Conservation (phyloP, 2,797 vertebrate genomes). For the Aeoliscus strigatus region DNA sequence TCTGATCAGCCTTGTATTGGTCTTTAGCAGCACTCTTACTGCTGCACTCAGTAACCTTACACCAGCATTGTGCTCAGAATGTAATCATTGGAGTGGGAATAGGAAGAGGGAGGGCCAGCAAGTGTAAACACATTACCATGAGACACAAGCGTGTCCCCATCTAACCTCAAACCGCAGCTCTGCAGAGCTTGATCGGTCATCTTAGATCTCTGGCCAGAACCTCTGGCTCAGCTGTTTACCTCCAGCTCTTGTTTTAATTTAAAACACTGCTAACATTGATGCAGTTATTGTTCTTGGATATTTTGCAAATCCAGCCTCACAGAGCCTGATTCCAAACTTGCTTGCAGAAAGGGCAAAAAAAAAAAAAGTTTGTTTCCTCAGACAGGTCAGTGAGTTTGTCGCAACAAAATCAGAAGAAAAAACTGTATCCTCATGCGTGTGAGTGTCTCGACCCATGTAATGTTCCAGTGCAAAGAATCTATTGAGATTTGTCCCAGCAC, state of each 20-base stretch:
- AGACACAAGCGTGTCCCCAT: conserved; percentile 70
- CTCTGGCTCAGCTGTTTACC: conserved; percentile 69
- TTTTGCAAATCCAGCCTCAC: conserved; percentile 41
- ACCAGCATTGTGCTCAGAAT: conserved; percentile 74
- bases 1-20: conserved; percentile 45
- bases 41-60: conserved; percentile 73
- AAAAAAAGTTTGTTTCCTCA: conserved; percentile 16
- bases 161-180: conserved; percentile 64
- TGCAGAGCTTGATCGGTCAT: conserved; percentile 30
- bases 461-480: conserved; percentile 18
- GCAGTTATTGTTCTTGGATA: conserved; percentile 68
- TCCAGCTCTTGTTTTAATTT: conserved; percentile 71
- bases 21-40: conserved; percentile 38
- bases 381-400: conserved; percentile 68
- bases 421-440: conserved; percentile 26
- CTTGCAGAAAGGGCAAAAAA: conserved; percentile 7
- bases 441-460: conserved; percentile 26
- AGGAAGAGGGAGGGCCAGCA: conserved; percentile 72
- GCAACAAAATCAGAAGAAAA: conserved; percentile 37
- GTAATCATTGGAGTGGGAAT: conserved; percentile 74
- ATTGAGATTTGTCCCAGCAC: no score
- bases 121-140: conserved; percentile 79
- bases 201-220: conserved; percentile 63
- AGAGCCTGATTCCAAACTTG: conserved; percentile 37
- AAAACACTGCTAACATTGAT: conserved; percentile 75